Percentiles rank a stretch among this genome's conserved stretches.
Evolutionary conservation across 64 coral and sea anemone genomes (phyloP).

Genomic region (Pocillopora damicornis): DNA sequence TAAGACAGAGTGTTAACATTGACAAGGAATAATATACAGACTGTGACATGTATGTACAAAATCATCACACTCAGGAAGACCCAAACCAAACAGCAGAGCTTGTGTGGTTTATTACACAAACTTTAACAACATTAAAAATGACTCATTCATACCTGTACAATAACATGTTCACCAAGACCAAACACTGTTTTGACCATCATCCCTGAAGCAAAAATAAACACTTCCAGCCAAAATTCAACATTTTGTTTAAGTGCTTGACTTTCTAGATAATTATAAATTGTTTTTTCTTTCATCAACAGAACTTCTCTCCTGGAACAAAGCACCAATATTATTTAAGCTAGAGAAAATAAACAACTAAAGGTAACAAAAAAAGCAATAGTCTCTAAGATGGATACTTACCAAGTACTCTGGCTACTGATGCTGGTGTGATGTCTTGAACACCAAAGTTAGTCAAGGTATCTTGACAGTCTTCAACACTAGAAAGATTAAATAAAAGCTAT

Average conservation of each 20-base stretch:
- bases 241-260: neutral
- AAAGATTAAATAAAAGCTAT: neutral
- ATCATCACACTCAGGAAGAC: neutral
- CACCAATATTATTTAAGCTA: too few relatives aligned
- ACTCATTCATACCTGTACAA: slow-evolving; percentile 58
- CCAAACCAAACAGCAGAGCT: too few relatives aligned
- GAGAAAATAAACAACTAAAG: neutral
- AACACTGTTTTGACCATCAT: slow-evolving; percentile 91
- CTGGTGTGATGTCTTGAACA: slow-evolving; percentile 70
- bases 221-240: neutral
- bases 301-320: too few relatives aligned
- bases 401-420: slow-evolving; percentile 77
- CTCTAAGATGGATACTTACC: slow-evolving; percentile 49
- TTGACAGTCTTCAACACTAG: slow-evolving; percentile 70
- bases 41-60: too few relatives aligned
- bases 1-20: slow-evolving; percentile 11
- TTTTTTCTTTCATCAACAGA: neutral
- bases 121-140: too few relatives aligned
- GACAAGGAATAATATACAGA: neutral
- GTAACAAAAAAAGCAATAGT: neutral
- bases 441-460: slow-evolving; percentile 75
- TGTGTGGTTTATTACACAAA: too few relatives aligned
- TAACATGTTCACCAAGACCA: slow-evolving; percentile 71
- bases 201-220: slow-evolving; percentile 43
- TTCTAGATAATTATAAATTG: neutral